Evolutionary conservation across 1,140 invertebrate species (phyloP).

Genomic region (Myzus persicae): DNA sequence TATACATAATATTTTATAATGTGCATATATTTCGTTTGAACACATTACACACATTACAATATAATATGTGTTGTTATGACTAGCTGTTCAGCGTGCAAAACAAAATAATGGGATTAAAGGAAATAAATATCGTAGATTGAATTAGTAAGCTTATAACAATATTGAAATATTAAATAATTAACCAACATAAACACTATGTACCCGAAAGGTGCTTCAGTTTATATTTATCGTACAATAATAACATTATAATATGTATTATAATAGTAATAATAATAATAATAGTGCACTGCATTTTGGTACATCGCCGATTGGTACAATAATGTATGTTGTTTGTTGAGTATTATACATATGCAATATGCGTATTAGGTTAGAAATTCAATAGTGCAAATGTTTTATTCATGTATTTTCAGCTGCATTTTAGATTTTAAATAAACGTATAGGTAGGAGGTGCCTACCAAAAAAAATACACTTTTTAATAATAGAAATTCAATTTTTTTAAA

Average conservation of each 20-base stretch:
- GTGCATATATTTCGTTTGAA: not conserved
- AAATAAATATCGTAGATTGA: not conserved
- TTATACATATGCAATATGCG: not conserved
- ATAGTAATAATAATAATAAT: no score
- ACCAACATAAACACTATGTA: not conserved
- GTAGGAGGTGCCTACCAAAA: not conserved
- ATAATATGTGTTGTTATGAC: not conserved
- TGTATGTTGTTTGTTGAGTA: no score
- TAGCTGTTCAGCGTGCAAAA: not conserved
- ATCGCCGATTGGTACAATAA: not conserved
- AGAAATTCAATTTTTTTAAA: slow-evolving; percentile 20
- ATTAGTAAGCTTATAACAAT: not conserved
- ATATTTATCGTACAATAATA: not conserved
- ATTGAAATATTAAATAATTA: not conserved
- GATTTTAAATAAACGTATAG: not conserved
- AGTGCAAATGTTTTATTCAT: not conserved
- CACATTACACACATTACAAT: not conserved
- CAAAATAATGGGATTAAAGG: not conserved
- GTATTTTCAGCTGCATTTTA: not conserved
- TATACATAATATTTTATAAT: not conserved
- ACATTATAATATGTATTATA: not conserved
- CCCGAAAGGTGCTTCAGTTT: not conserved
- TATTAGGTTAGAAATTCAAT: not conserved
- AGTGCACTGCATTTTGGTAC: not conserved
- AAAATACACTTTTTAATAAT: slow-evolving; percentile 3